Conservation (phyloP, 2,113 vertebrate genomes). For the Atractosteus spatula region DNA sequence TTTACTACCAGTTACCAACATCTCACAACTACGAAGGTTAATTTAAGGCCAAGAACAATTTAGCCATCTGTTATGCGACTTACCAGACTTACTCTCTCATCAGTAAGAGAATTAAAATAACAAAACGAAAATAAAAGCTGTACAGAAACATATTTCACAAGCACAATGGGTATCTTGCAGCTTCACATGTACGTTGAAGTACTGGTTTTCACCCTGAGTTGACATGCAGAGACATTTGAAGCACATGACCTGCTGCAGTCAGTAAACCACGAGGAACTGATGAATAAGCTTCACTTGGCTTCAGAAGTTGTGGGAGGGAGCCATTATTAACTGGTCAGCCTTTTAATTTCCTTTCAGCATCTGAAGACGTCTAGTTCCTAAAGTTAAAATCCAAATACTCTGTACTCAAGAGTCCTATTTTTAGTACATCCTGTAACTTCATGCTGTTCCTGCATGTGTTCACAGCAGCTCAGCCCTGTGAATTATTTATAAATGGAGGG, state of each 20-base stretch:
- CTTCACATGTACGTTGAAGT: not conserved
- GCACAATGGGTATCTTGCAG: too few relatives aligned
- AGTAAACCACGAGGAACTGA: not conserved
- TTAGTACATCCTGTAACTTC: conserved; percentile 7
- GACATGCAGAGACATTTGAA: not conserved
- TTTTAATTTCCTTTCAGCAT: not conserved
- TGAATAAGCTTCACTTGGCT: not conserved
- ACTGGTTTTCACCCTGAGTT: not conserved
- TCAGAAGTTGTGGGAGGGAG: not conserved
- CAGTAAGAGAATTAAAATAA: not conserved
- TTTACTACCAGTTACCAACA: too few relatives aligned
- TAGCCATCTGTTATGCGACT: too few relatives aligned
- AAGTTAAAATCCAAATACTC: not conserved
- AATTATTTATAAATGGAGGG: conserved; percentile 19
- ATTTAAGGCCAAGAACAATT: too few relatives aligned
- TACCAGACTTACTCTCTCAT: too few relatives aligned
- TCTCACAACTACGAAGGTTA: too few relatives aligned
- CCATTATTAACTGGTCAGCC: not conserved
- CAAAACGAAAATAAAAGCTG: not conserved
- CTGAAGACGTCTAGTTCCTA: not conserved
- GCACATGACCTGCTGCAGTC: not conserved
- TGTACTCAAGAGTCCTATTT: not conserved
- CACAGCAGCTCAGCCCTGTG: not conserved
- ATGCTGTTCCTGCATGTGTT: conserved; percentile 1
- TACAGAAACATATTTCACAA: too few relatives aligned